Percentiles rank a stretch among this genome's conserved stretches.
Conservation (phyloP, 2,797 vertebrate species). For the Scyliorhinus canicula region DNA sequence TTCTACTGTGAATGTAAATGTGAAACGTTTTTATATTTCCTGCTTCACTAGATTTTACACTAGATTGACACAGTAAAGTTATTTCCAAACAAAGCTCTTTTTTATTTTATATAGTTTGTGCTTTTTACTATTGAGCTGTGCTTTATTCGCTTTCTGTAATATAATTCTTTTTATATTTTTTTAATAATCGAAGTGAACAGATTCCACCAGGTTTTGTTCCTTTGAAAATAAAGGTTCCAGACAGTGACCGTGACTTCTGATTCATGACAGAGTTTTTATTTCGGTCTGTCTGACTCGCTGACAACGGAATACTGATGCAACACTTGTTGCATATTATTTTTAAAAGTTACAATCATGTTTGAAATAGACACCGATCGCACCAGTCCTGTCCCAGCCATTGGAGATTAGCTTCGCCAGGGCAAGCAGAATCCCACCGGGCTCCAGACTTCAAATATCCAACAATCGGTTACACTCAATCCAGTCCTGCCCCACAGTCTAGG, state of each 20-base stretch:
- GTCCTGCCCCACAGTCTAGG: neutral
- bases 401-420: neutral
- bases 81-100: slow-evolving; percentile 3
- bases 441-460: neutral
- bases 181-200: neutral
- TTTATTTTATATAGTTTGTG: neutral
- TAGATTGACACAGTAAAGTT: neutral
- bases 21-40: slow-evolving; percentile 13
- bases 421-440: neutral
- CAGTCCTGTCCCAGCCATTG: neutral
- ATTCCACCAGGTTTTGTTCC: neutral
- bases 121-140: neutral
- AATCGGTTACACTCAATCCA: neutral
- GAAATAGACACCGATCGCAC: neutral
- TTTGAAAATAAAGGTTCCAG: neutral
- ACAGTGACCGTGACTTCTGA: neutral
- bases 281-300: neutral
- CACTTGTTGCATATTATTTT: neutral
- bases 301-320: neutral
- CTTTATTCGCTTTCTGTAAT: neutral
- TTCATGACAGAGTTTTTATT: too few species aligned
- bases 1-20: slow-evolving; percentile 33
- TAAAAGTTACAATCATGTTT: neutral
- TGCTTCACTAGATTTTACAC: slow-evolving; percentile 22
- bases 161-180: neutral